Conservation (phyloP, 1,140 invertebrate species). For the Ceratitis capitata region DNA sequence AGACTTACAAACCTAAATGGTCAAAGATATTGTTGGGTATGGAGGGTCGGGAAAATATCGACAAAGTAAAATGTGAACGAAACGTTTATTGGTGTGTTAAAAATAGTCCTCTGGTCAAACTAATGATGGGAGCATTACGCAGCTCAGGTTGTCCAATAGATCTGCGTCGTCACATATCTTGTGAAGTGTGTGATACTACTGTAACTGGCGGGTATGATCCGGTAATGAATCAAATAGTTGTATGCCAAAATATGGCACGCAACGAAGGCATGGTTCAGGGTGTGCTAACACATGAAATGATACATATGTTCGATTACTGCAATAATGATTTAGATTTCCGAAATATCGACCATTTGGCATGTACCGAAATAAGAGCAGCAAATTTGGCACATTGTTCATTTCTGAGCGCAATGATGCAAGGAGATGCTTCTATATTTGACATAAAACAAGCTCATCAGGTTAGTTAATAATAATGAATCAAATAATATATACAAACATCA, state of each 20-base stretch:
- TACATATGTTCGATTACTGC: slow-evolving; percentile 97
- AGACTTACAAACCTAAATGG: slow-evolving; percentile 68
- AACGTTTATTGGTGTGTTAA: slow-evolving; percentile 78
- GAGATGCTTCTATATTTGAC: slow-evolving; percentile 78
- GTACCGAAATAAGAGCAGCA: slow-evolving; percentile 92
- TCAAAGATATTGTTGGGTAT: slow-evolving; percentile 69
- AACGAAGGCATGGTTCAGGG: slow-evolving; percentile 76
- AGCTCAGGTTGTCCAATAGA: slow-evolving; percentile 85
- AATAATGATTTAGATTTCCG: slow-evolving; percentile 87
- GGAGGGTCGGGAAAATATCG: slow-evolving; percentile 73
- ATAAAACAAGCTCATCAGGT: slow-evolving; percentile 79
- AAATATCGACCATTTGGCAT: slow-evolving; percentile 93
- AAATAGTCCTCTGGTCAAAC: slow-evolving; percentile 83
- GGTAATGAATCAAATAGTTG: slow-evolving; percentile 76
- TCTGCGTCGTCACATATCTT: slow-evolving; percentile 86
- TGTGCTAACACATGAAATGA: slow-evolving; percentile 90
- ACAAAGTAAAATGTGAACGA: slow-evolving; percentile 83
- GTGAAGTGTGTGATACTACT: slow-evolving; percentile 85
- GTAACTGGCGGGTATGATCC: slow-evolving; percentile 95
- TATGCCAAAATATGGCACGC: slow-evolving; percentile 87
- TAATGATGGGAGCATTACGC: slow-evolving; percentile 86
- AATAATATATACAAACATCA: not conserved
- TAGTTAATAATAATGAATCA: slow-evolving; percentile 35
- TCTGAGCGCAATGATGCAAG: slow-evolving; percentile 79
- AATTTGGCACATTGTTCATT: slow-evolving; percentile 94